Evolutionary conservation across 2,888 invertebrate genomes (phyloP).

Genomic region (Ditylenchus weischeri): DNA sequence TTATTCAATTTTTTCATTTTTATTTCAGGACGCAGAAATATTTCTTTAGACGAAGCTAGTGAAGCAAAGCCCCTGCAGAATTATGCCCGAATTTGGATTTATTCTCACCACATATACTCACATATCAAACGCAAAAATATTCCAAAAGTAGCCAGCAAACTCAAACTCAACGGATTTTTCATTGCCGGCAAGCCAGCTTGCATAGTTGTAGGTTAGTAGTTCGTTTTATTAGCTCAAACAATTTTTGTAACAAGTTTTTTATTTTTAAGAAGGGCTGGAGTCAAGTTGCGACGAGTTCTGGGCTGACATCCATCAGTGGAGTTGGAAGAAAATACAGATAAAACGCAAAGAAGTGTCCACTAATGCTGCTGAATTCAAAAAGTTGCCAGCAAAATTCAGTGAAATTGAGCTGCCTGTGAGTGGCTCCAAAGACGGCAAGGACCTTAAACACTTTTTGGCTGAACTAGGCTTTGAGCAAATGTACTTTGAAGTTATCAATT

Average conservation of each 20-base stretch:
- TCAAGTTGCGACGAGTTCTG: constrained; percentile 13
- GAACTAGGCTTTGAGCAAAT: constrained; percentile 8
- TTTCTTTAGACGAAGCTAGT: too few relatives aligned
- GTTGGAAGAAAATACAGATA: constrained; percentile 17
- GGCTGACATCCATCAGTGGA: constrained; percentile 18
- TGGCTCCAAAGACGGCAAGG: neutral
- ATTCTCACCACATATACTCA: constrained; percentile 88
- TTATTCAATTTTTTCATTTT: too few relatives aligned
- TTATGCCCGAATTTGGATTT: constrained; percentile 71
- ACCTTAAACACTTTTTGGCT: constrained; percentile 6
- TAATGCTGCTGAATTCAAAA: neutral
- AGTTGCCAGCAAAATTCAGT: constrained; percentile 3
- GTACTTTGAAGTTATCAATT: constrained; percentile 5
- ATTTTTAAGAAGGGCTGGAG: constrained; percentile 11
- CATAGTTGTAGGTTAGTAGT: constrained; percentile 73
- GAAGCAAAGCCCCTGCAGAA: constrained; percentile 61
- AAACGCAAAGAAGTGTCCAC: constrained; percentile 14
- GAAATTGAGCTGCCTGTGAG: constrained; percentile 3
- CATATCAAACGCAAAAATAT: constrained; percentile 80
- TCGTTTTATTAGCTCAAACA: neutral
- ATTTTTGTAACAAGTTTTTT: neutral
- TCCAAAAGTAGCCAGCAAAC: constrained; percentile 70
- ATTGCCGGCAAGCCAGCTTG: constrained; percentile 90
- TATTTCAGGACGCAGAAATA: too few relatives aligned
- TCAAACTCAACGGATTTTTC: constrained; percentile 78